Conservation (phyloP, 1,140 invertebrate species). For the Drosophila carrolli region DNA sequence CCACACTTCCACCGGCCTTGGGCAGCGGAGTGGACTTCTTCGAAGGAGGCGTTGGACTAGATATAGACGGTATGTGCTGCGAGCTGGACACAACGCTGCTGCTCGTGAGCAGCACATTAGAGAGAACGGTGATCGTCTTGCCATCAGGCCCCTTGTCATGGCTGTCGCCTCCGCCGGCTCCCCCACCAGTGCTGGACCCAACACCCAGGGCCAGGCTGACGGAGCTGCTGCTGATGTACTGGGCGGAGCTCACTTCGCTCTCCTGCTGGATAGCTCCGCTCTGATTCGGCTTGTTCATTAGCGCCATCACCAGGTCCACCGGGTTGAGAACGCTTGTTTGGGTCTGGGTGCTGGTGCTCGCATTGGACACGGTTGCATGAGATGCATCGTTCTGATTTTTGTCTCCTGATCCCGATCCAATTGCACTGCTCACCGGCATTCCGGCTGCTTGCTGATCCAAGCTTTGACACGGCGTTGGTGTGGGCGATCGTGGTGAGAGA, state of each 20-base stretch:
- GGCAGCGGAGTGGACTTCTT: constrained; percentile 70
- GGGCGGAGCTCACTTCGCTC: constrained; percentile 47
- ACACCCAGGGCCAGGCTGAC: constrained; percentile 22
- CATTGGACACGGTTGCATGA: constrained; percentile 31
- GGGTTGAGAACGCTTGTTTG: constrained; percentile 69
- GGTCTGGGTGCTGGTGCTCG: constrained; percentile 44
- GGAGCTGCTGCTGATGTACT: constrained; percentile 60
- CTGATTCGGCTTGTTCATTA: constrained; percentile 81
- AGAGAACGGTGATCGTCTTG: constrained; percentile 74
- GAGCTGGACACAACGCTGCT: constrained; percentile 54
- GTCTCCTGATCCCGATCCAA: constrained; percentile 17
- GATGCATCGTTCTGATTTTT: constrained; percentile 39
- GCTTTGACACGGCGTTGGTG: constrained; percentile 55
- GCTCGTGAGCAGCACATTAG: constrained; percentile 71
- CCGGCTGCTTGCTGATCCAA: constrained; percentile 26
- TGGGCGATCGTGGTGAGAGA: constrained; percentile 84
- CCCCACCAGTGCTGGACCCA: constrained; percentile 15
- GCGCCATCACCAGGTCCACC: constrained; percentile 78
- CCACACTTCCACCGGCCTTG: constrained; percentile 77
- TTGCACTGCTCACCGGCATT: constrained; percentile 10
- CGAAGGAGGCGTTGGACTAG: constrained; percentile 64
- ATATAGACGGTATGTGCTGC: constrained; percentile 80
- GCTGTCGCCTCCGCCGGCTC: constrained; percentile 18
- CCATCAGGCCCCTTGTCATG: constrained; percentile 54
- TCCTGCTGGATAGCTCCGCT: constrained; percentile 65